These are phyloP conservation scores for Mamestra brassicae DNA, from an alignment of 2,888 invertebrate genomes.

Conservation along the genomic window DNA sequence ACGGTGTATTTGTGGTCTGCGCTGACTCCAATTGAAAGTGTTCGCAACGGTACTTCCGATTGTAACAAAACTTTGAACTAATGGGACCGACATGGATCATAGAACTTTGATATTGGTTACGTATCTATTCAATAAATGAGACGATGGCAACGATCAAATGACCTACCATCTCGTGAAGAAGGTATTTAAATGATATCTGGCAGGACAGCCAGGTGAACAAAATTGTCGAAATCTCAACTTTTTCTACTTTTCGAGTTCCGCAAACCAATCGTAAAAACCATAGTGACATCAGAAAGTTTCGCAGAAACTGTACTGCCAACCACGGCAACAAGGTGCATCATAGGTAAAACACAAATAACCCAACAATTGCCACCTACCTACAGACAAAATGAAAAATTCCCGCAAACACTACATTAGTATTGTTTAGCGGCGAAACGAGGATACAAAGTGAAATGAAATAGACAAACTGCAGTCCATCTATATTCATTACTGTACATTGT, in stretches of 20 bases:
- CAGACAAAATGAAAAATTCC: background rate
- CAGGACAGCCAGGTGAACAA: no score
- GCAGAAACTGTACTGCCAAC: background rate
- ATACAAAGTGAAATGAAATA: conserved; percentile 21
- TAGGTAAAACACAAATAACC: conserved; percentile 1
- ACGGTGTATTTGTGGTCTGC: conserved; percentile 64
- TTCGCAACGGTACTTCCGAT: conserved; percentile 83
- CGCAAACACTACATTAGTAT: conserved; percentile 18
- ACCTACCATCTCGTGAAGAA: background rate
- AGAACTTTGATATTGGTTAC: conserved; percentile 40
- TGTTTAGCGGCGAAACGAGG: background rate
- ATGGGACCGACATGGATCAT: conserved; percentile 77
- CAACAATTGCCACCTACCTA: background rate
- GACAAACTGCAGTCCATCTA: conserved; percentile 19
- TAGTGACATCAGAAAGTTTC: background rate
- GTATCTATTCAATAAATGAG: conserved; percentile 32
- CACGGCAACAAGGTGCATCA: background rate
- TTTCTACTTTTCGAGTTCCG: background rate
- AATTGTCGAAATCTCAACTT: no score
- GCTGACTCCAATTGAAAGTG: conserved; percentile 78
- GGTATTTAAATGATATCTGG: background rate
- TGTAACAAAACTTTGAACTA: conserved; percentile 78
- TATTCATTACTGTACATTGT: conserved; percentile 35
- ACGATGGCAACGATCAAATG: conserved; percentile 27
- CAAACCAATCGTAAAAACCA: background rate